Percentiles rank a stretch among this genome's conserved stretches.
phyloP scores from a whole-genome alignment of 1,140 invertebrate species.

The Colletes gigas region DNA sequence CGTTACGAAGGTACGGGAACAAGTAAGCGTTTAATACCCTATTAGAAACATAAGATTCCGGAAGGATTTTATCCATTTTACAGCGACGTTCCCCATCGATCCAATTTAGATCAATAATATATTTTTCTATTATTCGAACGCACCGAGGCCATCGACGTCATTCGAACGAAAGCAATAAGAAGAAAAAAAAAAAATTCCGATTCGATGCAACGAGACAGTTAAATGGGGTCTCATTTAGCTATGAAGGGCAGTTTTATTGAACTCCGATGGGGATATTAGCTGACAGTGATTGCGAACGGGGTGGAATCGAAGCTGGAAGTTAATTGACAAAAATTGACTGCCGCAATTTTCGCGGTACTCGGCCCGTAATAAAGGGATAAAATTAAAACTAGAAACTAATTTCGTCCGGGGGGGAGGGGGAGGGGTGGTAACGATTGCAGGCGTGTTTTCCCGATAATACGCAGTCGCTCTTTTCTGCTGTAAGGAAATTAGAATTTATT shows the following conservation, averaged over 20 bases:
- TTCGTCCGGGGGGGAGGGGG: too few species aligned
- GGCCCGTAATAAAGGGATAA: neutral
- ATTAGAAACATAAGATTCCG: too few species aligned
- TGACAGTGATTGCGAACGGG: neutral
- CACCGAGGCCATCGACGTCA: too few species aligned
- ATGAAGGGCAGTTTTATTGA: slow-evolving; percentile 21
- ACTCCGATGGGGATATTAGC: slow-evolving; percentile 17
- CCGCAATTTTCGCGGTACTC: neutral
- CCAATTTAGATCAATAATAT: too few species aligned
- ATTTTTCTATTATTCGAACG: too few species aligned
- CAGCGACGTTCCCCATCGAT: too few species aligned
- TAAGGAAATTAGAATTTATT: slow-evolving; percentile 17
- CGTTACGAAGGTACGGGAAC: too few species aligned
- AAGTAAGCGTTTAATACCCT: too few species aligned
- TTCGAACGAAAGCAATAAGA: too few species aligned
- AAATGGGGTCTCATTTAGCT: slow-evolving; percentile 12
- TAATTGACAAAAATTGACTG: slow-evolving; percentile 27
- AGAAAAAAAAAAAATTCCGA: too few species aligned
- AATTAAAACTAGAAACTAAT: slow-evolving; percentile 11
- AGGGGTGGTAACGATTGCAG: neutral
- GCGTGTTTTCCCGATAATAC: neutral
- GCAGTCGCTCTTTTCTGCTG: neutral
- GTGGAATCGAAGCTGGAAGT: neutral
- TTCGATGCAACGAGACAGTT: neutral
- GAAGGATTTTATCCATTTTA: neutral